phyloP scores from a whole-genome alignment of 35 echinoderm and acorn worm genomes.

The Eucidaris tribuloides region DNA sequence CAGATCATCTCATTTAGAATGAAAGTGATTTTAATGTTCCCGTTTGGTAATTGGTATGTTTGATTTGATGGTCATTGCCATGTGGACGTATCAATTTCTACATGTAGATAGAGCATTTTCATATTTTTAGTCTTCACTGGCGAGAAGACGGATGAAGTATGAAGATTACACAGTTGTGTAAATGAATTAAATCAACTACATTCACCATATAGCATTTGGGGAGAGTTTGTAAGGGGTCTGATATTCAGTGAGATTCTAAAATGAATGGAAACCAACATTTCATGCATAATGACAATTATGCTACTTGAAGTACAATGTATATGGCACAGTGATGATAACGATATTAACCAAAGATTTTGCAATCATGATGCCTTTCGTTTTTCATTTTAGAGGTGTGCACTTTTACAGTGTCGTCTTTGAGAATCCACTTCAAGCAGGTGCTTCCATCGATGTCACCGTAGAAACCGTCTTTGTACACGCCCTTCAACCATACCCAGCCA shows the following conservation, averaged over 20 bases:
- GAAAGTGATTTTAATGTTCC: no score
- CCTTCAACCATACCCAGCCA: conserved; percentile 72
- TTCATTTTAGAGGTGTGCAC: conserved; percentile 36
- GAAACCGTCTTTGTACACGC: conserved; percentile 69
- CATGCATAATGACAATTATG: no score
- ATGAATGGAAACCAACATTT: neutral
- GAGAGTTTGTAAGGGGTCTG: neutral
- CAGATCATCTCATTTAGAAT: neutral
- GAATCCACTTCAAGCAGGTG: conserved; percentile 50
- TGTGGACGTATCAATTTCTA: no score
- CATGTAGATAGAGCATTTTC: no score
- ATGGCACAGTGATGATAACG: neutral
- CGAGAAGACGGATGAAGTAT: no score
- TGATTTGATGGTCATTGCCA: no score
- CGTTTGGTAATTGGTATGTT: no score
- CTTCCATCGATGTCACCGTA: conserved; percentile 41
- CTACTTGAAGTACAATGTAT: neutral
- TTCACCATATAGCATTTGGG: no score
- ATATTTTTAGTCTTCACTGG: no score
- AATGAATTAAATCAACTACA: no score
- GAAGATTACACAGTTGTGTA: no score
- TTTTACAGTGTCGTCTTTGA: conserved; percentile 76
- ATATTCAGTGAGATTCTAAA: neutral
- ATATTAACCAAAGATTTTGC: neutral
- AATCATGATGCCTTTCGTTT: neutral